phyloP scores from a whole-genome alignment of 2,113 vertebrate genomes.

The Ceyx margarethae region DNA sequence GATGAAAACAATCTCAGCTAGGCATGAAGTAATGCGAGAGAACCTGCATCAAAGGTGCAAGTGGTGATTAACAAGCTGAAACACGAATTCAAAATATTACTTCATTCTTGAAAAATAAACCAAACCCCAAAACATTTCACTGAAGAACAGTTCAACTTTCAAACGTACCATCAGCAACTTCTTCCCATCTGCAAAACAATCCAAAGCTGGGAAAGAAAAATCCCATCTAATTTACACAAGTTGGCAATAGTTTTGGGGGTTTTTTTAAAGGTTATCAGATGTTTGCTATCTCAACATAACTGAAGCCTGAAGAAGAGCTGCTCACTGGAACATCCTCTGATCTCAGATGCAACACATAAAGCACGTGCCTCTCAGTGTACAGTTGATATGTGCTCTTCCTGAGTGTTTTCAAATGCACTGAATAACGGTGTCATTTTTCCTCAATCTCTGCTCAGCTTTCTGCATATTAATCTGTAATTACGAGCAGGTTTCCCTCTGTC shows the following conservation, averaged over 20 bases:
- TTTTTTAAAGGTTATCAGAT: slow-evolving; percentile 13
- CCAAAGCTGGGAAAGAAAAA: not conserved
- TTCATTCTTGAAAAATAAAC: slow-evolving; percentile 1
- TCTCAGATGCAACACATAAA: not conserved
- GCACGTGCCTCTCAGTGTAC: not conserved
- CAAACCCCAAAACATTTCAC: not conserved
- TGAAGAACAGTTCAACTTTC: not conserved
- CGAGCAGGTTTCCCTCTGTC: not conserved
- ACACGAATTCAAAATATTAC: not conserved
- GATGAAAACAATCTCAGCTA: not conserved
- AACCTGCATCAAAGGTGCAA: not conserved
- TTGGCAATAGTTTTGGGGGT: not conserved
- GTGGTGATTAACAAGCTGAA: not conserved
- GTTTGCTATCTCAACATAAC: not conserved
- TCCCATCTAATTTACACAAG: not conserved
- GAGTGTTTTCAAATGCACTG: not conserved
- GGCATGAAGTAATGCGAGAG: not conserved
- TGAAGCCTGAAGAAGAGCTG: not conserved
- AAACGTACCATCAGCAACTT: not conserved
- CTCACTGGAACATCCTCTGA: not conserved
- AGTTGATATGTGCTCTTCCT: not conserved
- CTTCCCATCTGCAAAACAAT: not conserved
- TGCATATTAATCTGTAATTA: not conserved
- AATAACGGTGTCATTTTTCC: not conserved
- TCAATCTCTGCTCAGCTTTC: not conserved